Base-by-base conservation (phyloP, 2,113 vertebrate genomes). In the Sturnus vulgaris region DNA sequence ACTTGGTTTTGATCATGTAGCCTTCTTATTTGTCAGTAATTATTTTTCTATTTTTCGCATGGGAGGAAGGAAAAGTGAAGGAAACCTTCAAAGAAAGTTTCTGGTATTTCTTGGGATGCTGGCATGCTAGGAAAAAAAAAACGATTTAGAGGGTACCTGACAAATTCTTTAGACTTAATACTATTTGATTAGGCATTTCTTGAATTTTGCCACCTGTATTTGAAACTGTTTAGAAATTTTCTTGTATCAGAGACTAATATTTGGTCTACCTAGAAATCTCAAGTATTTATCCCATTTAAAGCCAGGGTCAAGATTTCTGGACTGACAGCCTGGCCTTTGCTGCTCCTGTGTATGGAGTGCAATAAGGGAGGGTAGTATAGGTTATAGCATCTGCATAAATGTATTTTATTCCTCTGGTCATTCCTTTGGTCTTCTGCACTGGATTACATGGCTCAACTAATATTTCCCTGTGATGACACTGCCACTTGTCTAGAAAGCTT, bases 381-480 rank as follows among this genome's bases (percentile, higher is more conserved):
- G 10, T 53, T 73, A 14, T 0, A 14, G 19, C 7, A 65, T 53
- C 30, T 66, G 23, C 8, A 47, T 39, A 39, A 70, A 55, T 16
- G 11, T 10, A 8, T 53, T 81, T 84, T 35, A 30, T 87, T 77
- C 35, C 23, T 70, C 8, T 15, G 22, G 37, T n/a, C 7, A 37
- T 37, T 52, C 10, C 37, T 76, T 88, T 49, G 17, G 24, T 76
- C 22, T 86, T 57, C 35, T 70, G 33, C 52, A 16, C 20, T 53
- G 28, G 15, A 42, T 86, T 77, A 53, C 4, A 3, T 16, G 17
- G 9, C 22, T 86, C 12, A 73, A 7, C 5, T 60, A 46, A 20
- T 63, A 23, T 55, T 61, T 72, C 42, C 9, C 5, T 69, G 4
- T 24, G 33, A n/a, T 0, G 2, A 5, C 25, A 24, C 15, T 30